Evolutionary conservation across 2,888 invertebrate species (phyloP), one percentile per base, ranked within the genome.

Genomic region (Oscheius sp.): DNA sequence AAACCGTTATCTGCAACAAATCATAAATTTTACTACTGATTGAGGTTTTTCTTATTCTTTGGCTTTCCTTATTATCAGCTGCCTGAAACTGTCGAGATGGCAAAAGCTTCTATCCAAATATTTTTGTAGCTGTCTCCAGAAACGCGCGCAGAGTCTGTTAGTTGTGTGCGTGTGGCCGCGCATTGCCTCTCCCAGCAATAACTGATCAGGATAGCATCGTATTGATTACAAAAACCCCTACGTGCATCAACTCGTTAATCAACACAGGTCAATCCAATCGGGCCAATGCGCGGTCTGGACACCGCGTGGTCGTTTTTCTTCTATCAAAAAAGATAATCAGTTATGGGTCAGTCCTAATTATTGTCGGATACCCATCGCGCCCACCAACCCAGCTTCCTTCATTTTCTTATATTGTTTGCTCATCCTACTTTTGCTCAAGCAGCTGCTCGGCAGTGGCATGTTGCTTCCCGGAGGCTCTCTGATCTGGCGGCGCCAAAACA

Each of bases 361-460:
- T 49, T 16, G 49, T 49, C 49, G 13, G 49, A 35, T 35, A 35
- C 35, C 27, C n/a, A 2, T 27, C 1, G 25, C 35, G 21, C 13
- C 29, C 58, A 29, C 35, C 21, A 6, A 13, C 41, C 29, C 41
- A n/a, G n/a, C n/a, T n/a, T 61, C 43, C 41, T 61, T 41, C 61
- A 41, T 61, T 61, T 61, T 45, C 61, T 61, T 45, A 58, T 58
- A 61, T 18, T 61, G 43, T 61, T 61, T 61, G 41, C 61, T 61
- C 61, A 43, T 61, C 61, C 18, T 61, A 61, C 61, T 61, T 61
- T 45, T 43, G 52, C 52, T 64, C 49, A 52, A 27, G 27, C 66
- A 66, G 66, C 66, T 66, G 52, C 66, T 49, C 66, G 21, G 66
- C 35, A 66, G 66, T 52, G 66, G 66, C 52, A 49, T 66, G 66